phyloP scores from a whole-genome alignment of 2,797 vertebrate genomes.

The Eupleurogrammus muticus region DNA sequence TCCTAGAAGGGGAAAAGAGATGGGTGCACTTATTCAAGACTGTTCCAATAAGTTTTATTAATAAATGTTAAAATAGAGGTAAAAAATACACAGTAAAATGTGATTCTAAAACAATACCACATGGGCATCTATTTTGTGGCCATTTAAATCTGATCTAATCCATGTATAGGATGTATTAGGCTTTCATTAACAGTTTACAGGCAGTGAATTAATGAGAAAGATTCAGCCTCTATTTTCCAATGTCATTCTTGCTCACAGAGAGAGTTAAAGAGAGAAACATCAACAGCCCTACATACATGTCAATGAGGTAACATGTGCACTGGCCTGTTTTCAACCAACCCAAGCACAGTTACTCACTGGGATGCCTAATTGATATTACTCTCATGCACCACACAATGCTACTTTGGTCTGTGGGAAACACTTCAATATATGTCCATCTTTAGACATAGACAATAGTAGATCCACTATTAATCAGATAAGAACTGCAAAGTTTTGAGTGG shows the following conservation, averaged over 20 bases:
- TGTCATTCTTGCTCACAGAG: too few species aligned
- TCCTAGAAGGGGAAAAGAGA: slow-evolving; percentile 79
- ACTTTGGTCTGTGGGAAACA: too few species aligned
- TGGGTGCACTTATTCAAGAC: neutral
- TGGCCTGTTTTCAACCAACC: too few species aligned
- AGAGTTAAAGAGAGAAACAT: too few species aligned
- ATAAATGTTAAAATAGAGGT: neutral
- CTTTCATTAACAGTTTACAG: neutral
- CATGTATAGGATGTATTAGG: neutral
- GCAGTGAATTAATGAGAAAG: neutral
- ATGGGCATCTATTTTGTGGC: slow-evolving; percentile 2
- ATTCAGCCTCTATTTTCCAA: too few species aligned
- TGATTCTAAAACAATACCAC: neutral
- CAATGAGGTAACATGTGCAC: too few species aligned
- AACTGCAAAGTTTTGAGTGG: slow-evolving; percentile 26
- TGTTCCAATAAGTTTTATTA: neutral
- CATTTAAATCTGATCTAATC: neutral
- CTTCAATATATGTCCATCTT: slow-evolving; percentile 27
- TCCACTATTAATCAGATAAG: slow-evolving; percentile 46
- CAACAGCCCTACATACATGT: too few species aligned
- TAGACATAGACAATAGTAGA: slow-evolving; percentile 36
- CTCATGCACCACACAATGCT: too few species aligned
- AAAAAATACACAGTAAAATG: neutral
- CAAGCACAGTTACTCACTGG: too few species aligned
- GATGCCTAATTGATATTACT: too few species aligned